Evolutionary conservation across 92 coral and sea anemone genomes (phyloP), one percentile per base, ranked within the genome.

Genomic region (Zoanthus sansibaricus): DNA sequence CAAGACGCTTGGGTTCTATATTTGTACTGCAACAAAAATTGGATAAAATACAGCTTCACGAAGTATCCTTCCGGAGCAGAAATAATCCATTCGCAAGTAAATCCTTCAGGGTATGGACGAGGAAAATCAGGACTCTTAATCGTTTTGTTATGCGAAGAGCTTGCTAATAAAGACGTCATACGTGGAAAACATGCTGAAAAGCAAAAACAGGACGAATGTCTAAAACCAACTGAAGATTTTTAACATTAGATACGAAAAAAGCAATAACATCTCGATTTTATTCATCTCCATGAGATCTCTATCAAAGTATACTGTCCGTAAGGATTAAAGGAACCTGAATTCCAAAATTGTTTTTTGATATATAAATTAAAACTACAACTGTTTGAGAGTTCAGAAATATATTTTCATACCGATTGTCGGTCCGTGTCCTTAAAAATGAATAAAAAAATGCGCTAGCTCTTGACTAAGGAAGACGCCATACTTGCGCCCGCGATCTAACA

Each of bases 111-210:
- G 42, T 72, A 72, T 6, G 77, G 77, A 37, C 25, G 42, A 8
- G 77, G 77, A 32, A 72, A 72, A 48, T 3, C 7, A 72, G 77
- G 77, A 8, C 77, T 72, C 44, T 48, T 72, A 13, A 72, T 12
- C 7, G 16, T 55, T 72, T 72, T 72, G 12, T 16, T 9, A 3
- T 10, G 42, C 6, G 77, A 72, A 25, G 25, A 55, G 30, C 77
- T 72, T 15, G 77, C 77, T 9, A 52, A 37, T 72, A 72, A 37
- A 72, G 77, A 72, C 16, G 77, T 37, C 77, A 31, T 3, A 72
- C 42, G 44, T 72, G 77, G 77, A 42, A 42, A 72, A 55, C 77
- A 42, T 37, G 77, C 77, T 72, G 77, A 72, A 72, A 72, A 8
- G 17, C 2, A 72, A 72, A 11, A 32, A 15, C 15, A 72, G 44